Evolutionary conservation across 1,140 invertebrate genomes (phyloP).

Genomic region (Drosophila dunni): DNA sequence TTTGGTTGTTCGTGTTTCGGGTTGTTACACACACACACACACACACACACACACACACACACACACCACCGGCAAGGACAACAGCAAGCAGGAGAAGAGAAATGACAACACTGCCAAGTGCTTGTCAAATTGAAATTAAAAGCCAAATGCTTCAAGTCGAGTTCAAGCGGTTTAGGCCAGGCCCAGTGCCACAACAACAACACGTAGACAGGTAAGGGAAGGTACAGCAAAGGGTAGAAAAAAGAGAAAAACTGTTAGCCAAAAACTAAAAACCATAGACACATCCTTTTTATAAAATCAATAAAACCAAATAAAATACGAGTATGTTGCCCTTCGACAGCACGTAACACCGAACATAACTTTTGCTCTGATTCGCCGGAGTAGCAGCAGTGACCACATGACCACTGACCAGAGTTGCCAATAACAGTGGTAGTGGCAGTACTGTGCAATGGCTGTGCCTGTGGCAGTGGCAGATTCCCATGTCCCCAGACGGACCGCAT

Average conservation of each 20-base stretch:
- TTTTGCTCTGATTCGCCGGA: conserved; percentile 44
- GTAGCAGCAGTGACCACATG: conserved; percentile 9
- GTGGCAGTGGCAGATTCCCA: background rate
- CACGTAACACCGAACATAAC: conserved; percentile 37
- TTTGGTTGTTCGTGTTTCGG: conserved; percentile 29
- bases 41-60: conserved; percentile 9
- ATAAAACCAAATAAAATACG: conserved; percentile 78
- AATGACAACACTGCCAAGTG: conserved; percentile 68
- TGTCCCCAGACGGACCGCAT: conserved; percentile 34
- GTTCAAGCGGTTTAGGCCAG: conserved; percentile 43
- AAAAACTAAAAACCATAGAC: conserved; percentile 44
- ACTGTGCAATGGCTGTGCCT: too few relatives aligned
- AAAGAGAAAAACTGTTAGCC: background rate
- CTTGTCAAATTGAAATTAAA: conserved; percentile 83
- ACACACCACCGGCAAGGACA: background rate
- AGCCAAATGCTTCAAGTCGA: conserved; percentile 69
- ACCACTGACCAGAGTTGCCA: conserved; percentile 25
- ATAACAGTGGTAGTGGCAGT: background rate
- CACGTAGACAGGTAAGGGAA: too few relatives aligned
- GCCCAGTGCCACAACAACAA: background rate
- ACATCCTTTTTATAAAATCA: conserved; percentile 71
- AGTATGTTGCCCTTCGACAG: conserved; percentile 13
- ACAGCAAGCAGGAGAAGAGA: background rate
- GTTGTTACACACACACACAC: conserved; percentile 2
- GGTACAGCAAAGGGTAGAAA: background rate